These are phyloP conservation scores for Lydus trimaculatus DNA, from an alignment of 2,888 invertebrate species.

Conservation along the genomic window DNA sequence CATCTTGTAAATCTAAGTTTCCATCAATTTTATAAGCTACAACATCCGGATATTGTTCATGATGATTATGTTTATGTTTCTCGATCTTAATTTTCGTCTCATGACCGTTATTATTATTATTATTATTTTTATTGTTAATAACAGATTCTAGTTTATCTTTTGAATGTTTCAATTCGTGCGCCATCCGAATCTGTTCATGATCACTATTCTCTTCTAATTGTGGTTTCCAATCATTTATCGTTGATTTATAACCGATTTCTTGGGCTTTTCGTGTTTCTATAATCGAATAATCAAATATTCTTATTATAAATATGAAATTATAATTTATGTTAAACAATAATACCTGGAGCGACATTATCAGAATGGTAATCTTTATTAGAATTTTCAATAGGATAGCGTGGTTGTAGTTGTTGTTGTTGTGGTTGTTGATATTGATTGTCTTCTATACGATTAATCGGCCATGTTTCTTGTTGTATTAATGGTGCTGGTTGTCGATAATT, in stretches of 20 bases:
- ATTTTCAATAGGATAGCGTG: neutral
- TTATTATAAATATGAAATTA: neutral
- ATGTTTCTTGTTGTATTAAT: conserved; percentile 40
- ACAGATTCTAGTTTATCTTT: conserved; percentile 35
- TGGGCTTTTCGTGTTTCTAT: conserved; percentile 8
- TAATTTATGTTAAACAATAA: neutral
- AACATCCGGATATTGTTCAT: conserved; percentile 47
- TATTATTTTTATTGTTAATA: conserved; percentile 38
- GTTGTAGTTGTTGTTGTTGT: neutral
- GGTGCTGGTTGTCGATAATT: conserved; percentile 21
- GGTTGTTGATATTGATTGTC: conserved; percentile 21
- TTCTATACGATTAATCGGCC: conserved; percentile 36
- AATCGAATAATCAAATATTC: neutral
- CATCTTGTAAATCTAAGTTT: conserved; percentile 62
- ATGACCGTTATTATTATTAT: conserved; percentile 19
- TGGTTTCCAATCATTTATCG: conserved; percentile 7
- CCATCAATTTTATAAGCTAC: conserved; percentile 49
- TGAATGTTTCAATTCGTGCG: conserved; percentile 57
- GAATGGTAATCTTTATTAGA: conserved; percentile 21
- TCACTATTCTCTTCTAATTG: conserved; percentile 41
- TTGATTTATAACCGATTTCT: conserved; percentile 12
- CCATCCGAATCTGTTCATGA: conserved; percentile 56
- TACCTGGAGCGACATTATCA: conserved; percentile 12
- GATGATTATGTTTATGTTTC: conserved; percentile 37
- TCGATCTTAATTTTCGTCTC: conserved; percentile 40